These are phyloP conservation scores for Adoxophyes honmai DNA, from an alignment of 1,140 invertebrate species.

Conservation along the genomic window DNA sequence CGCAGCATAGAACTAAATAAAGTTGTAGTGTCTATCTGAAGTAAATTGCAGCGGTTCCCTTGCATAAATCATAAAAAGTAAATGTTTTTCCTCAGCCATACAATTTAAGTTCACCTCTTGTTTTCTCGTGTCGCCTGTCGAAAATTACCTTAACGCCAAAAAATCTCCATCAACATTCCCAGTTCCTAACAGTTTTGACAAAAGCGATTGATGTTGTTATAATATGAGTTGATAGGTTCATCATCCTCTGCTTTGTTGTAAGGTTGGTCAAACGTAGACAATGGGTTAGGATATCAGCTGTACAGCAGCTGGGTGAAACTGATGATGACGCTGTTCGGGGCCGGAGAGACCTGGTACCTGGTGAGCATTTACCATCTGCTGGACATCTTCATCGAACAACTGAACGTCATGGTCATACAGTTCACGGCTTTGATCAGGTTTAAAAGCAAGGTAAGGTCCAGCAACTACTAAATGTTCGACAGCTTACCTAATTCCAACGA, in stretches of 20 bases:
- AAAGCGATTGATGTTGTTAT: too few relatives aligned
- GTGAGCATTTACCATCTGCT: constrained; percentile 27
- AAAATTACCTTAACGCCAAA: too few relatives aligned
- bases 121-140: too few relatives aligned
- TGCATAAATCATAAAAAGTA: background rate
- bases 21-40: background rate
- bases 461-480: too few relatives aligned
- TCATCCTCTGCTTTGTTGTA: constrained; percentile 21
- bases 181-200: too few relatives aligned
- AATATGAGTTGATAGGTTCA: too few relatives aligned
- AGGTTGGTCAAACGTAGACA: constrained; percentile 40
- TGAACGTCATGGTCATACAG: constrained; percentile 44
- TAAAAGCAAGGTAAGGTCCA: constrained; percentile 45
- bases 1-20: constrained; percentile 4
- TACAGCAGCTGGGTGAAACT: constrained; percentile 40
- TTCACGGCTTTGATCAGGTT: constrained; percentile 44
- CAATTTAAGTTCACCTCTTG: too few relatives aligned
- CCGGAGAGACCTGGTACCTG: constrained; percentile 40
- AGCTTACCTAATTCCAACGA: too few relatives aligned
- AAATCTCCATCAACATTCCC: too few relatives aligned
- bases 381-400: constrained; percentile 39
- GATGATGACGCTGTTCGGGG: constrained; percentile 35
- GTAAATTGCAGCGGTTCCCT: background rate
- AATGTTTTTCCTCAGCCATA: too few relatives aligned
- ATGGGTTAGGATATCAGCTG: constrained; percentile 27